phyloP scores from a whole-genome alignment of 2,888 invertebrate genomes.

The Lumbricus terrestris region DNA sequence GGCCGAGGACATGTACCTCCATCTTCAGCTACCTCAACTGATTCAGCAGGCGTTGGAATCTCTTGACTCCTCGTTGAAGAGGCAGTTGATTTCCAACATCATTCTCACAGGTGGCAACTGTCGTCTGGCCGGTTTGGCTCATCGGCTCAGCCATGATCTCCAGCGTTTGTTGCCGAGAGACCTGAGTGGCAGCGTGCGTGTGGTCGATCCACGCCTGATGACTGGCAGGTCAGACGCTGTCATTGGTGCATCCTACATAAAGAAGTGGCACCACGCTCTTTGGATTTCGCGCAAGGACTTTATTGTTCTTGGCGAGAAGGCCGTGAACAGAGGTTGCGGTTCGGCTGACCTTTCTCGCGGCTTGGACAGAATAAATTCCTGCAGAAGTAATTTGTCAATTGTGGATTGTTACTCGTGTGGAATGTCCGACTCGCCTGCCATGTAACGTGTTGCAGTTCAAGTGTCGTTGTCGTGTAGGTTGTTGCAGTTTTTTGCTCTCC shows the following conservation, averaged over 20 bases:
- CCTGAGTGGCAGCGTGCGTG: not conserved
- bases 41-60: conserved; percentile 19
- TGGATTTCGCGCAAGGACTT: conserved; percentile 30
- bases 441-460: not conserved
- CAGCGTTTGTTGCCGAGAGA: conserved; percentile 18
- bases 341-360: not conserved
- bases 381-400: not conserved
- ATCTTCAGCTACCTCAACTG: conserved; percentile 27
- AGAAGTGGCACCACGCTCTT: conserved; percentile 24
- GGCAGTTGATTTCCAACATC: conserved; percentile 30
- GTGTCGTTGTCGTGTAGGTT: no score
- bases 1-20: conserved; percentile 32
- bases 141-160: conserved; percentile 28
- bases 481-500: not conserved
- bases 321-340: not conserved
- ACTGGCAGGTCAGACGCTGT: conserved; percentile 32
- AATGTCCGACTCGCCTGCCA: not conserved
- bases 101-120: conserved; percentile 34
- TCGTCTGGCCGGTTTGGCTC: conserved; percentile 26
- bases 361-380: not conserved
- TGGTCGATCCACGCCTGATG: conserved; percentile 30
- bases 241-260: conserved; percentile 31
- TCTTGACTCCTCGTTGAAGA: conserved; percentile 3
- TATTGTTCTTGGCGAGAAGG: conserved; percentile 22
- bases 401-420: not conserved